Conservation (phyloP, 2,888 invertebrate species). For the Athalia cordata region DNA sequence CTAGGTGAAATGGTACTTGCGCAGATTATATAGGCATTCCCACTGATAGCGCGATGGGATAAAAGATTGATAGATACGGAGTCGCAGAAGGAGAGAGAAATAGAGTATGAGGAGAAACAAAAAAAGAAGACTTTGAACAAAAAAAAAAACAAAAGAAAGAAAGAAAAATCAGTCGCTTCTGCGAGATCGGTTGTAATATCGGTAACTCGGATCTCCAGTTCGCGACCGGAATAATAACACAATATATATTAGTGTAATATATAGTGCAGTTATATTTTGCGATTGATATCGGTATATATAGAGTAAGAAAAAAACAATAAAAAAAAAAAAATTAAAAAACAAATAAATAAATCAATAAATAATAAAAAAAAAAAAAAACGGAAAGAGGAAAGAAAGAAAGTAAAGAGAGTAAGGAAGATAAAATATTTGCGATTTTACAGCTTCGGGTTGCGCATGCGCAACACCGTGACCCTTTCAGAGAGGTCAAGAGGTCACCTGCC, state of each 20-base stretch:
- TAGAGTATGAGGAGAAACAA: no score
- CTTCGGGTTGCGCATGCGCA: constrained; percentile 19
- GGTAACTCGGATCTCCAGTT: constrained; percentile 54
- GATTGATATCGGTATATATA: constrained; percentile 55
- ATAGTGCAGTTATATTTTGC: constrained; percentile 56
- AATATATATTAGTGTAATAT: constrained; percentile 60
- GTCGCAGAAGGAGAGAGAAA: no score
- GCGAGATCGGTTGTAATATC: constrained; percentile 53
- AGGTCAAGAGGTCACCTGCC: constrained; percentile 41
- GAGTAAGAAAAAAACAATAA: not conserved
- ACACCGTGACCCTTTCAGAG: constrained; percentile 10
- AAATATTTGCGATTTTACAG: not conserved
- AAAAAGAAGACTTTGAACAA: no score
- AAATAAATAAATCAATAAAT: not conserved
- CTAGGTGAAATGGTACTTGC: no score
- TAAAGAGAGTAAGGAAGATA: no score
- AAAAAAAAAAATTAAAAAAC: not conserved
- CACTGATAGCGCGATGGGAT: no score
- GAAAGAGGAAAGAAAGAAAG: not conserved
- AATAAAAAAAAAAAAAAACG: not conserved
- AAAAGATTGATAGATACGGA: no score
- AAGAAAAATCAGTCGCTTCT: constrained; percentile 12
- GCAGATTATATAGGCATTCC: no score
- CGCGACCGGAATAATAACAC: constrained; percentile 61
- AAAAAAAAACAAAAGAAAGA: constrained; percentile 27